Evolutionary conservation across 2,797 vertebrate genomes (phyloP), one percentile per base, ranked within the genome.

Genomic region (Distichodus sexfasciatus): DNA sequence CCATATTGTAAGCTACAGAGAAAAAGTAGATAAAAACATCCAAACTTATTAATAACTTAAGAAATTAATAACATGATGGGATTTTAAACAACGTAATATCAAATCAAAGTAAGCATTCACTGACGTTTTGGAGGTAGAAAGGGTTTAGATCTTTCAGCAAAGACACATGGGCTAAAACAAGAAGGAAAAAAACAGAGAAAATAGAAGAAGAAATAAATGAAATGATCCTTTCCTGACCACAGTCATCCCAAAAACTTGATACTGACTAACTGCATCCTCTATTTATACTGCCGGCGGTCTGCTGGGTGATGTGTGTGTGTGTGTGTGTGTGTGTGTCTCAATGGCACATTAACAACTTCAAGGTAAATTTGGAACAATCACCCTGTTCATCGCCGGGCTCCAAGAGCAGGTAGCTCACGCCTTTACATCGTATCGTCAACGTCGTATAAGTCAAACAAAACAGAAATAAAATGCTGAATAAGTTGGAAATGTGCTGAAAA

Each of bases 171-270:
- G 43, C 51, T 36, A 24, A 29, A 54, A 65, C n/a, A 40, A 33
- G 17, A 55, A 24, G 24, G 31, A 28, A 43, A 36, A 55, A 31
- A 55, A 44, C 36, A 28, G 26, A 62, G n/a, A n/a, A n/a, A n/a
- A n/a, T n/a, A n/a, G n/a, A n/a, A n/a, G n/a, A n/a, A n/a, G n/a
- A n/a, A n/a, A n/a, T n/a, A n/a, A n/a, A n/a, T n/a, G n/a, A 60
- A 28, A 55, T 33, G 43, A 64, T 71, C 21, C 21, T 26, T 69
- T 66, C 58, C 8, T 66, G 4, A 72, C 78, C 71, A 50, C 61
- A 72, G 60, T 41, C 24, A 58, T 76, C 21, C 21, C 40, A 28
- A 67, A 69, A 23, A 35, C 54, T 44, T 71, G 57, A 57, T 55
- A n/a, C 38, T 72, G 69, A 69, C 40, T 69, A 65, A 38, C 29